Base-by-base conservation (phyloP, 2,113 vertebrate species). In the Campylomormyrus tamandua region DNA sequence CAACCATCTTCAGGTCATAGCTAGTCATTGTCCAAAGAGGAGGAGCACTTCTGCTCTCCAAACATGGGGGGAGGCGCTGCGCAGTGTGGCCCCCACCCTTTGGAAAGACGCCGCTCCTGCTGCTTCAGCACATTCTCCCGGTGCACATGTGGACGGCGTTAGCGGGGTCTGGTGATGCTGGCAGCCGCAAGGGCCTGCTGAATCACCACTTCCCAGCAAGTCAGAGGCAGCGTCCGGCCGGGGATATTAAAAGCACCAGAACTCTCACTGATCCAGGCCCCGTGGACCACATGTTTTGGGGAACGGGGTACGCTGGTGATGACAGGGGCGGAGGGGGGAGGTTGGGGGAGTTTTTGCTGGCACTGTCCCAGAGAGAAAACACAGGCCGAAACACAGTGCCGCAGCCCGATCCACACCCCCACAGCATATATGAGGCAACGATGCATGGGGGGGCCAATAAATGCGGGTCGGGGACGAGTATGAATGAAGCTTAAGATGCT, bases 111-210 rank as follows among this genome's bases (percentile, higher is more conserved):
- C n/a, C 27, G 42, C 89, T 21, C 21, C 5, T n/a, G 89, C 89
- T 85, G 89, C 80, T 52, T 89, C 89, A 89, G 89, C 89, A 85
- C 52, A 89, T 89, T 62, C 80, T 46, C 13, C 80, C 39, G 3
- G 80, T 13, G 52, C 77, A 89, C 89, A 85, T 89, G 89, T 89
- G 89, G 89, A 89, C 39, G 80, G 77, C 21, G 89, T 89, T 89
- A 89, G 89, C 9, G 39, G 50, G 85, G 31, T 27, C 85, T 56
- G 4, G 50, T 5, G 8, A 3, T 0, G 2, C 2, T 1, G 31
- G 85, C n/a, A 6, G 27, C 85, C n/a, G 3, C 85, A 27, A 53
- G 7, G 80, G 39, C 42, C 39, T 85, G 77, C 89, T 84, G 80
- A 89, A 48, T 84, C 89, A 89, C 50, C 49, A 10, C 52, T 89